Evolutionary conservation across 2,888 invertebrate species (phyloP).

Genomic region (Tiliacea citrago): DNA sequence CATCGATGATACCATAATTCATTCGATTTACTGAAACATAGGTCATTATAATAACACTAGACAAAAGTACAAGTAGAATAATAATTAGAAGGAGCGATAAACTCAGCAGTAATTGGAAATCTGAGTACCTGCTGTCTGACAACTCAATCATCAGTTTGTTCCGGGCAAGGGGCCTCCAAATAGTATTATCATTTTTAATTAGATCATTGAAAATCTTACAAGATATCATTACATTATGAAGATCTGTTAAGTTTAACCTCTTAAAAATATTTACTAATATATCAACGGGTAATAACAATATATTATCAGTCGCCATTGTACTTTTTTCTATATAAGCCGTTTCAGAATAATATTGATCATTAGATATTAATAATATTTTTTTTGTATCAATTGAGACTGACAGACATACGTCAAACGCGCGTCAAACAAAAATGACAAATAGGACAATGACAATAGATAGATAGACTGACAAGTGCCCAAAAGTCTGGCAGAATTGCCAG

Average conservation of each 20-base stretch:
- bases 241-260: constrained; percentile 74
- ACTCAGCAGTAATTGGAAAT: constrained; percentile 2
- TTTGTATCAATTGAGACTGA: no score
- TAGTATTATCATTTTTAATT: constrained; percentile 75
- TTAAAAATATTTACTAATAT: constrained; percentile 79
- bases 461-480: no score
- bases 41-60: background rate
- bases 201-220: constrained; percentile 78
- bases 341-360: constrained; percentile 14
- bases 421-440: no score
- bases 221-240: constrained; percentile 81
- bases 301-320: constrained; percentile 52
- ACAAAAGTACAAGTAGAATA: background rate
- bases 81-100: background rate
- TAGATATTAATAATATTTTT: no score
- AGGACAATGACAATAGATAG: background rate
- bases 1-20: constrained; percentile 77
- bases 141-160: constrained; percentile 69
- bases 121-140: constrained; percentile 65
- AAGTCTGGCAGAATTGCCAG: no score
- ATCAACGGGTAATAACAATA: constrained; percentile 78
- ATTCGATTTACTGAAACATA: constrained; percentile 40
- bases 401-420: no score
- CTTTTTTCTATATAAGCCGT: background rate
- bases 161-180: constrained; percentile 77